A percentile compares a stretch with the other conserved stretches of the same genome.
Conservation (phyloP, 2,888 invertebrate species). For the Fragum whitleyi region DNA sequence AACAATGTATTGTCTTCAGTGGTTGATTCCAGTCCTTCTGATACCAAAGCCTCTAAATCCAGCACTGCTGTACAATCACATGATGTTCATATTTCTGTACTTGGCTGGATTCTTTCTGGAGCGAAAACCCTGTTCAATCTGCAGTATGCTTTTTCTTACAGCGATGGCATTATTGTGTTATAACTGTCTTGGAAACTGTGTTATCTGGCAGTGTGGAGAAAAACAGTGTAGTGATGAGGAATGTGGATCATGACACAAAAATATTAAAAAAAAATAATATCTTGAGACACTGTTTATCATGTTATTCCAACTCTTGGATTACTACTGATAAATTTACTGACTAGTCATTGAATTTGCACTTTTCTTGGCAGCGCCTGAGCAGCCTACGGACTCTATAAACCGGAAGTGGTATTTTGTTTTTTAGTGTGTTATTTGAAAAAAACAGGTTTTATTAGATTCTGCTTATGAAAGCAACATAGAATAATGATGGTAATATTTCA, state of each 20-base stretch:
- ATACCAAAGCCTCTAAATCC: constrained; percentile 99
- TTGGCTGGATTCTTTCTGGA: constrained; percentile 98
- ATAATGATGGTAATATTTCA: too few species aligned
- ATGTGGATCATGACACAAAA: constrained; percentile 3
- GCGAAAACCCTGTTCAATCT: constrained; percentile 98
- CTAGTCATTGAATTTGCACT: too few species aligned
- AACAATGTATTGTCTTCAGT: constrained; percentile 85
- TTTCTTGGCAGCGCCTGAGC: too few species aligned
- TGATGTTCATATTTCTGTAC: constrained; percentile 98
- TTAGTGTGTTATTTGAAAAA: too few species aligned
- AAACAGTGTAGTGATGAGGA: constrained; percentile 11
- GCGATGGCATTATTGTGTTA: constrained; percentile 98
- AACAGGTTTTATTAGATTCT: too few species aligned
- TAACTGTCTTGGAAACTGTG: constrained; percentile 97
- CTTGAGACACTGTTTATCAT: too few species aligned
- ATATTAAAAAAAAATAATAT: too few species aligned
- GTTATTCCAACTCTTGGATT: too few species aligned
- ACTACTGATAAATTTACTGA: too few species aligned
- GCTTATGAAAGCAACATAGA: too few species aligned
- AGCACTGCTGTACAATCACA: constrained; percentile 95
- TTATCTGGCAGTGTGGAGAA: constrained; percentile 87
- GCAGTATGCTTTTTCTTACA: constrained; percentile 96
- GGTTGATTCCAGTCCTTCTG: constrained; percentile 96
- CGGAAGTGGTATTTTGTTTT: too few species aligned
- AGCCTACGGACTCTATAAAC: too few species aligned